These are phyloP conservation scores for Cremastinae sp. DNA, from an alignment of 2,888 invertebrate genomes.

Conservation along the genomic window DNA sequence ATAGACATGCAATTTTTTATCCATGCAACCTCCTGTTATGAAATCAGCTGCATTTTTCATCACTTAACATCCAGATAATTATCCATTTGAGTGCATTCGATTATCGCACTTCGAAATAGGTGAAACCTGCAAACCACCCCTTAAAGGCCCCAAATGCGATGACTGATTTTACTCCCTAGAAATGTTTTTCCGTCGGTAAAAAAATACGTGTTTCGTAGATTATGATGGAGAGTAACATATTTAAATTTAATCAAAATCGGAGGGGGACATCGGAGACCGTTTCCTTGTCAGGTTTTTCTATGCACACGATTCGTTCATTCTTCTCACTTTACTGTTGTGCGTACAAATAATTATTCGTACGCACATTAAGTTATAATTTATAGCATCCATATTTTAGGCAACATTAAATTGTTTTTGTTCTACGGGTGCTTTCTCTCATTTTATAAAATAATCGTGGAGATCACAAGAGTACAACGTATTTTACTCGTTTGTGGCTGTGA, in stretches of 20 bases:
- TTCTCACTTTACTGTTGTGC: too few species aligned
- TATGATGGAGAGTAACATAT: neutral
- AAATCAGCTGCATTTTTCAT: too few species aligned
- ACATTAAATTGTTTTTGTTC: neutral
- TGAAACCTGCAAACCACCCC: too few species aligned
- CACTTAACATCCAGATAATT: too few species aligned
- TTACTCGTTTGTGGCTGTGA: constrained; percentile 57
- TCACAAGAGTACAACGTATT: constrained; percentile 49
- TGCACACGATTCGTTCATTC: too few species aligned
- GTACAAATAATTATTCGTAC: too few species aligned
- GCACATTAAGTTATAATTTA: too few species aligned
- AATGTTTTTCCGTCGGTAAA: neutral
- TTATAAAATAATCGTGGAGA: constrained; percentile 55
- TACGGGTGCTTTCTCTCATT: constrained; percentile 21
- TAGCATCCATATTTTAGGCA: neutral
- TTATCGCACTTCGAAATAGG: too few species aligned
- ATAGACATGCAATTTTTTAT: too few species aligned
- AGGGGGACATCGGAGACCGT: neutral
- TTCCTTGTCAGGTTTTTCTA: constrained; percentile 17
- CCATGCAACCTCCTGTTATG: too few species aligned
- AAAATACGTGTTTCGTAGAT: constrained; percentile 3
- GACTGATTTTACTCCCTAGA: neutral
- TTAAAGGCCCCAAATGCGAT: neutral
- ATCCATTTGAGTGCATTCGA: too few species aligned
- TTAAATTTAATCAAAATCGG: constrained; percentile 8